Evolutionary conservation across 2,113 vertebrate genomes (phyloP).

Genomic region (Sminthopsis crassicaudata): DNA sequence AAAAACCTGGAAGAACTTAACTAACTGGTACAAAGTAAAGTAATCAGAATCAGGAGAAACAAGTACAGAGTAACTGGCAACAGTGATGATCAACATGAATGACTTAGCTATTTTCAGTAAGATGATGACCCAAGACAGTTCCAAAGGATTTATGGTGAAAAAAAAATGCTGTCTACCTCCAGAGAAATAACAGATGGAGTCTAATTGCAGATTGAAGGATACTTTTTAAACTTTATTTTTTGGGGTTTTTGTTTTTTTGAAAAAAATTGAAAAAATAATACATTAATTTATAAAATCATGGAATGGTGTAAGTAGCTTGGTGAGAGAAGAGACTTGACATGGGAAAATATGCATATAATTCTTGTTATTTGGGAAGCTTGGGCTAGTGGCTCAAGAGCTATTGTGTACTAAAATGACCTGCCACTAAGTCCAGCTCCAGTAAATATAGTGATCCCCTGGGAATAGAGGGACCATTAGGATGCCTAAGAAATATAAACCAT

Average conservation of each 20-base stretch:
- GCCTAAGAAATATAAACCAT: background rate
- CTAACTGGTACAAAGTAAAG: background rate
- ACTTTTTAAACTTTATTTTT: too few relatives aligned
- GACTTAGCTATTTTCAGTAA: background rate
- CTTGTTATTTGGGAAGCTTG: background rate
- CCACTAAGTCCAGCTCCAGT: background rate
- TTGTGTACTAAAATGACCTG: background rate
- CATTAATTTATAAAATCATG: background rate
- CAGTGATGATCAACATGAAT: background rate
- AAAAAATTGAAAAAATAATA: background rate
- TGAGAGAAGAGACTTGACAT: background rate
- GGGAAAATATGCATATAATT: background rate
- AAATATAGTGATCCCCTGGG: background rate
- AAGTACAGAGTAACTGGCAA: background rate
- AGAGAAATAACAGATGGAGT: background rate
- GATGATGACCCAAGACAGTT: background rate
- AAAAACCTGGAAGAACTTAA: background rate
- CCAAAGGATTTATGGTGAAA: background rate
- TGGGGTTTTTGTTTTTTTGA: too few relatives aligned
- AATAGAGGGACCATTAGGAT: background rate
- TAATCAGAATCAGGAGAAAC: background rate
- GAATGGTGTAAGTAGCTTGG: background rate
- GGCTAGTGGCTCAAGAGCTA: background rate
- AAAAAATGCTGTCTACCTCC: background rate
- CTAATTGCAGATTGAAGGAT: background rate